Base-by-base conservation (phyloP, 35 echinoderm and acorn worm species). In the Chiridota heheva region DNA sequence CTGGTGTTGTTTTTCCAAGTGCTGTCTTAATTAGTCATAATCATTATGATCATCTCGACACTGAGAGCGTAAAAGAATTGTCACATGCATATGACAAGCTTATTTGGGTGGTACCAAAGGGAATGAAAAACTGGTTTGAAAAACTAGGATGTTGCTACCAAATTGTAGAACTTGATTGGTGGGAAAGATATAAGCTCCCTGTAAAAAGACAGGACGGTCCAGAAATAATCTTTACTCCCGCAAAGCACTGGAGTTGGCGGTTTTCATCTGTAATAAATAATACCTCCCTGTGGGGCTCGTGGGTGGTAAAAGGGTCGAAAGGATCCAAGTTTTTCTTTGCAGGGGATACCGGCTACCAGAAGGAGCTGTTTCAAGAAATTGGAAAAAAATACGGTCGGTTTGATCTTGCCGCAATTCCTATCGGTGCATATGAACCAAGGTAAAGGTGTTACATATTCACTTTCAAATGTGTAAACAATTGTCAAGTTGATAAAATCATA, bases 361-460 rank as follows among this genome's bases (percentile, higher is more conserved):
- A 88, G 25, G 85, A 56, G 15, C 22, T 78, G 24, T 98, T 91
- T 63, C 49, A 63, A 36, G 72, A 85, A 53, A 92, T 98, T 45
- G 89, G 85, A 20, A 63, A 55, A 5, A 63, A 81, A 8, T 91
- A 80, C 71, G 89, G 89, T 7, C 71, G 81, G 20, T 82, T 88
- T 73, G 94, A 97, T 83, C 34, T 97, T 16, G 94, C 94, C 25
- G 94, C 94, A 22, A 97, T 97, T 36, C 94, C 94, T 18, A 91
- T 97, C 7, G 94, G 94, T 61, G 94, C 94, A 16, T 97, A 91
- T 71, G 85, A 91, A 78, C 94, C 94, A 88, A 91, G 94, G 94
- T 97, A 34, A 38, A n/a, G n/a, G n/a, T n/a, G 16, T n/a, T n/a
- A n/a, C n/a, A n/a, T n/a, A n/a, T n/a, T n/a, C n/a, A n/a, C n/a